Evolutionary conservation across 2,797 vertebrate genomes (phyloP).

Genomic region (Octomys mimax): DNA sequence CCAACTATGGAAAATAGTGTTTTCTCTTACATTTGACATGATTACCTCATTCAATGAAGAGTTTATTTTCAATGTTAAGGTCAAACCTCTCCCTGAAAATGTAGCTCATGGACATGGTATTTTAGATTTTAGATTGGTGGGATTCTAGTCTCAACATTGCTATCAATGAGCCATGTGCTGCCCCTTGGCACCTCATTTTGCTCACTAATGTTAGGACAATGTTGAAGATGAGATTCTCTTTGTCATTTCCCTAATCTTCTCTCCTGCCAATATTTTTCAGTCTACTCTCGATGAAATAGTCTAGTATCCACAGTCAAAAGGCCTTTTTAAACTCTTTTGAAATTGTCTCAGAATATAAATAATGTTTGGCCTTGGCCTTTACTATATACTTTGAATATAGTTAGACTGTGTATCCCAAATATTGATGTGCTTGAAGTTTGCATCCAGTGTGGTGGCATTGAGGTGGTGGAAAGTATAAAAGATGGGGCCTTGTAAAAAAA

Average conservation of each 20-base stretch:
- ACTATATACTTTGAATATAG: background rate
- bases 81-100: background rate
- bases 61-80: background rate
- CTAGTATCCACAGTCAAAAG: background rate
- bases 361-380: background rate
- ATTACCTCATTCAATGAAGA: slow-evolving; percentile 24
- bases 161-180: background rate
- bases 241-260: background rate
- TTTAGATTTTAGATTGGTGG: background rate
- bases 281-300: background rate
- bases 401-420: background rate
- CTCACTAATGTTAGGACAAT: background rate
- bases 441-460: background rate
- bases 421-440: background rate
- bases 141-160: background rate
- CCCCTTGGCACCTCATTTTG: background rate
- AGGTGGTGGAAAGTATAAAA: background rate
- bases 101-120: background rate
- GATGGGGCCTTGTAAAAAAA: background rate
- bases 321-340: background rate
- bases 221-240: background rate
- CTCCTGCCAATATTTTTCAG: background rate
- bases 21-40: slow-evolving; percentile 22
- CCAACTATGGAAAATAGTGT: background rate
- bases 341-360: background rate